Percentiles rank a stretch among this genome's conserved stretches.
Evolutionary conservation across 2,888 invertebrate species (phyloP).

Genomic region (Pecten maximus): DNA sequence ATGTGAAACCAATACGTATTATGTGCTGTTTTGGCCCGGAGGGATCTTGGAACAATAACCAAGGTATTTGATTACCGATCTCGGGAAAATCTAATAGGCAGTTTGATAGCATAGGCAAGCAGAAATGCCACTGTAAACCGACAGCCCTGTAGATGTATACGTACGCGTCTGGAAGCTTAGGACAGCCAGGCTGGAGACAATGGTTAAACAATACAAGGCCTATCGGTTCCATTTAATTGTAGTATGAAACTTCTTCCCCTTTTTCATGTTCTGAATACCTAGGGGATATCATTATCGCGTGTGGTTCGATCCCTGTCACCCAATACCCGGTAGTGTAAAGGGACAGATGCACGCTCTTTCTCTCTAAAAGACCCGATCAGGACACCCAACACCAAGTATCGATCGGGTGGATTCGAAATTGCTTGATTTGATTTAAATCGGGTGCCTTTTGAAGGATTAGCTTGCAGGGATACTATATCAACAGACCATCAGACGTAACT

Average conservation of each 20-base stretch:
- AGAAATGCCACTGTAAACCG: not conserved
- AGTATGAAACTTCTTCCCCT: constrained; percentile 5
- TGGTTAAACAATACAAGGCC: constrained; percentile 6
- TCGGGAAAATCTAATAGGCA: not conserved
- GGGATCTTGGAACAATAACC: not conserved
- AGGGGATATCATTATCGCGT: constrained; percentile 17
- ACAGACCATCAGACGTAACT: not conserved
- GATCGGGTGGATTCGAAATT: constrained; percentile 27
- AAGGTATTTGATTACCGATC: not conserved
- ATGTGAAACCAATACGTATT: not conserved
- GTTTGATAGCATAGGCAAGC: not conserved
- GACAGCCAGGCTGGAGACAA: not conserved
- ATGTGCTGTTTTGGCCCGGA: not conserved
- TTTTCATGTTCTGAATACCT: constrained; percentile 5
- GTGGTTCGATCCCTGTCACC: constrained; percentile 4
- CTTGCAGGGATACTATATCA: not conserved
- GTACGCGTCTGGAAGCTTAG: not conserved
- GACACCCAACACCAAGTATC: constrained; percentile 1
- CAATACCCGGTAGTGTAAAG: not conserved
- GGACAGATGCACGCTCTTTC: constrained; percentile 13
- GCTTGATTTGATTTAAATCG: constrained; percentile 31
- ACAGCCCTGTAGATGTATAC: not conserved
- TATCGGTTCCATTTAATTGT: constrained; percentile 25
- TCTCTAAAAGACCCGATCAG: not conserved
- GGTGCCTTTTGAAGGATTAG: constrained; percentile 33